phyloP scores from a whole-genome alignment of 1,140 invertebrate species.

The Oryctes rhinoceros region DNA sequence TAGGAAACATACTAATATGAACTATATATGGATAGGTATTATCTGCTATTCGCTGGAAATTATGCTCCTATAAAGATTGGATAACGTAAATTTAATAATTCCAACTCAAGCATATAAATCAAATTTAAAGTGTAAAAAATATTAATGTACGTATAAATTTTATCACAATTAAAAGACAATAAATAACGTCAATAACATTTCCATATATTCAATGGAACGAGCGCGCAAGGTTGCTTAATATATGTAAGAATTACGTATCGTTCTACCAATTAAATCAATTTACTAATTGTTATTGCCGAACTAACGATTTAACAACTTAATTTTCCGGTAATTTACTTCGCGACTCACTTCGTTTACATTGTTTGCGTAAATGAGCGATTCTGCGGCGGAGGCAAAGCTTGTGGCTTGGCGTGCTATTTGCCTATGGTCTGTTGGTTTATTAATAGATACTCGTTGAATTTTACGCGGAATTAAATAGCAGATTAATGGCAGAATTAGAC shows the following conservation, averaged over 20 bases:
- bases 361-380: conserved; percentile 20
- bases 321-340: conserved; percentile 27
- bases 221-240: neutral
- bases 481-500: too few relatives aligned
- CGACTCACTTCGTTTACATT: conserved; percentile 26
- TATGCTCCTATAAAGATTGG: too few relatives aligned
- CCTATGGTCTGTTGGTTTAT: conserved; percentile 10
- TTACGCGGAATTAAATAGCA: neutral
- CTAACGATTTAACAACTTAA: conserved; percentile 28
- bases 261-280: conserved; percentile 30
- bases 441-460: conserved; percentile 6
- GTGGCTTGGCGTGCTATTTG: neutral
- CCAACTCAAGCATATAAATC: too few relatives aligned
- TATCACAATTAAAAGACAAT: neutral
- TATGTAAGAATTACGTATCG: conserved; percentile 8
- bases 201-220: neutral
- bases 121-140: too few relatives aligned
- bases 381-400: neutral
- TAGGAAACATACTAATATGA: too few relatives aligned
- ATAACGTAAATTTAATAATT: too few relatives aligned
- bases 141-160: neutral
- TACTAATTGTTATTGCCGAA: conserved; percentile 30
- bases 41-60: too few relatives aligned
- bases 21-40: too few relatives aligned
- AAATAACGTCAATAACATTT: neutral